A percentile compares a stretch with the other conserved stretches of the same genome.
Conservation (phyloP, 2,797 vertebrate genomes). For the Argentina silus region DNA sequence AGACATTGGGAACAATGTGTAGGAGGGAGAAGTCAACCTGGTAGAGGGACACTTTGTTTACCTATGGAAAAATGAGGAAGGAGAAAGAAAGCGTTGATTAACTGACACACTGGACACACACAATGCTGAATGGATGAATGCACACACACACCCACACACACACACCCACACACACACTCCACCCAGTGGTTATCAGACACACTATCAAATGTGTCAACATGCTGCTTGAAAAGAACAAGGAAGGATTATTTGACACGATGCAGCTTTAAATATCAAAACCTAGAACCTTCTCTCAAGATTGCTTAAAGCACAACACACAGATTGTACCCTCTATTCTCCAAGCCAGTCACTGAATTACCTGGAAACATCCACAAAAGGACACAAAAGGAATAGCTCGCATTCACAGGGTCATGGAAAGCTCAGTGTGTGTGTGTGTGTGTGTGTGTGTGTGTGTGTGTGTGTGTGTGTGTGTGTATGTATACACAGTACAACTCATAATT, state of each 20-base stretch:
- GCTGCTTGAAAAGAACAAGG: no score
- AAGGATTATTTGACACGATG: no score
- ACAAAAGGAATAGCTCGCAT: no score
- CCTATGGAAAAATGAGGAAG: not conserved
- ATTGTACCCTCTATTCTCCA: no score
- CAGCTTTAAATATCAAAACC: no score
- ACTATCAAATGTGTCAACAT: not conserved
- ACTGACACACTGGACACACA: conserved; percentile 5
- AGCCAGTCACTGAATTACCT: no score
- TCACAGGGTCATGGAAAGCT: no score
- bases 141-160: conserved; percentile 5
- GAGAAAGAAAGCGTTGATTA: not conserved
- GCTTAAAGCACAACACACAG: no score
- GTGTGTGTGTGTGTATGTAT: conserved; percentile 30
- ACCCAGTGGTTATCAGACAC: not conserved
- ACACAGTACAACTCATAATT: conserved; percentile 22
- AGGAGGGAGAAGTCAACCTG: not conserved
- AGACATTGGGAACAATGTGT: not conserved
- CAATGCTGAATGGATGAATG: not conserved
- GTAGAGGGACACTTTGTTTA: conserved; percentile 8
- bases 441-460: no score
- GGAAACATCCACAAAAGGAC: no score
- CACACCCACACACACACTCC: conserved; percentile 8
- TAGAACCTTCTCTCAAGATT: no score
- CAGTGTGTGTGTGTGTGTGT: no score